Evolutionary conservation across 1,140 invertebrate species (phyloP).

Genomic region (Drosophila fuyamai): DNA sequence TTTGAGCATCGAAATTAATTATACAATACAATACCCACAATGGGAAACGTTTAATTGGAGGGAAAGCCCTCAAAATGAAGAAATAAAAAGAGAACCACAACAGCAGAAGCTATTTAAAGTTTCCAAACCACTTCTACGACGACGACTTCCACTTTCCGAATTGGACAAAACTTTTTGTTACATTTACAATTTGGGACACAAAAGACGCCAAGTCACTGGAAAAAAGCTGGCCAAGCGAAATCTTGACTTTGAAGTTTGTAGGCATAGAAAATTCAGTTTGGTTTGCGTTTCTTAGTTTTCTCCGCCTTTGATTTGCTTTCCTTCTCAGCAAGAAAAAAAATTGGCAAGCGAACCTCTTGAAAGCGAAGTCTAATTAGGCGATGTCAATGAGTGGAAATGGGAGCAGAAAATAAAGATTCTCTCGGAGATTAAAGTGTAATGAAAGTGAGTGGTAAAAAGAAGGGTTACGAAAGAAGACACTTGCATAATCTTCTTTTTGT

Average conservation of each 20-base stretch:
- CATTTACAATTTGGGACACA: constrained; percentile 46
- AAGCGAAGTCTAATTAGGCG: constrained; percentile 44
- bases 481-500: constrained; percentile 58
- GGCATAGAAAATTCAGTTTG: constrained; percentile 34
- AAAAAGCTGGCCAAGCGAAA: constrained; percentile 22
- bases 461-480: constrained; percentile 14
- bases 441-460: constrained; percentile 48
- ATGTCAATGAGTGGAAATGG: constrained; percentile 48
- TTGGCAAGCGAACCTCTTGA: constrained; percentile 46
- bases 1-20: constrained; percentile 67
- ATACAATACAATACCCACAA: constrained; percentile 58
- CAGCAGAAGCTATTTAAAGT: constrained; percentile 64
- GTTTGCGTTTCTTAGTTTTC: constrained; percentile 4
- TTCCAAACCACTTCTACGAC: constrained; percentile 48
- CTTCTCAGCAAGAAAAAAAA: constrained; percentile 29
- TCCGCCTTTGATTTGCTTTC: constrained; percentile 36
- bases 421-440: constrained; percentile 45
- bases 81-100: constrained; percentile 41
- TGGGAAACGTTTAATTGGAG: constrained; percentile 73
- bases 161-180: constrained; percentile 56
- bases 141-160: constrained; percentile 70
- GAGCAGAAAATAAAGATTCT: constrained; percentile 53
- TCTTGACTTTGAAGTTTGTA: constrained; percentile 47
- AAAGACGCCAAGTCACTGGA: constrained; percentile 26
- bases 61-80: constrained; percentile 60